Evolutionary conservation across 2,113 vertebrate species (phyloP).

Genomic region (Cricetomys ansorgei): DNA sequence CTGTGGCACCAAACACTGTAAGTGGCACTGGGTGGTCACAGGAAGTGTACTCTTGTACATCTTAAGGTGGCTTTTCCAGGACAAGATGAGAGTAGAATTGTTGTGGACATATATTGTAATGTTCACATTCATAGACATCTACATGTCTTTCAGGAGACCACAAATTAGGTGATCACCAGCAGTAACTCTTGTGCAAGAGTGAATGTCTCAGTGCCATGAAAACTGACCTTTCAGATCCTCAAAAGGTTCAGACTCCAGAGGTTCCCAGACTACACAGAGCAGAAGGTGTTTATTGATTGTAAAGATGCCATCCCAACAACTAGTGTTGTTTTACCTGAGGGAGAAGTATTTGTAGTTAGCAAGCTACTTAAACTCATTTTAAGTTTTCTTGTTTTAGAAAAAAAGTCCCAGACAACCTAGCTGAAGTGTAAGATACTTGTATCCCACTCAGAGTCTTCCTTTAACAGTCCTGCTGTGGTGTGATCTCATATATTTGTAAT

Average conservation of each 20-base stretch:
- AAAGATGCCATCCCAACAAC: not conserved
- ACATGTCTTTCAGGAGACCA: not conserved
- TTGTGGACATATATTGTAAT: constrained; percentile 7
- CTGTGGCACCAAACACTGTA: not conserved
- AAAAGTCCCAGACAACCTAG: constrained; percentile 5
- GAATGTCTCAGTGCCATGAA: not conserved
- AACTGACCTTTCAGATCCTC: not conserved
- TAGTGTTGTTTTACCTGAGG: not conserved
- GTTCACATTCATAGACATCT: not conserved
- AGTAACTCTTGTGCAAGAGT: not conserved
- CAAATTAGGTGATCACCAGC: not conserved
- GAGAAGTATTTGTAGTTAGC: not conserved
- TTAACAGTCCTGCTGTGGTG: not conserved
- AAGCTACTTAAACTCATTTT: not conserved
- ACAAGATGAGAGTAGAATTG: not conserved
- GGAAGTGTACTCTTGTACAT: too few species aligned
- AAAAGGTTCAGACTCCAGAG: not conserved
- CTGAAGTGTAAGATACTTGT: not conserved
- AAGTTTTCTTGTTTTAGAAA: constrained; percentile 21
- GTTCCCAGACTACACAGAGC: not conserved
- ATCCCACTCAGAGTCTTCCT: not conserved
- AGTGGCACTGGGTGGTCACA: not conserved
- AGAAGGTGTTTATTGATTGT: not conserved
- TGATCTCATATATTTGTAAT: not conserved
- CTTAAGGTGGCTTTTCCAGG: not conserved